phyloP scores from a whole-genome alignment of 2,888 invertebrate genomes.

The Liodrosophila aerea region DNA sequence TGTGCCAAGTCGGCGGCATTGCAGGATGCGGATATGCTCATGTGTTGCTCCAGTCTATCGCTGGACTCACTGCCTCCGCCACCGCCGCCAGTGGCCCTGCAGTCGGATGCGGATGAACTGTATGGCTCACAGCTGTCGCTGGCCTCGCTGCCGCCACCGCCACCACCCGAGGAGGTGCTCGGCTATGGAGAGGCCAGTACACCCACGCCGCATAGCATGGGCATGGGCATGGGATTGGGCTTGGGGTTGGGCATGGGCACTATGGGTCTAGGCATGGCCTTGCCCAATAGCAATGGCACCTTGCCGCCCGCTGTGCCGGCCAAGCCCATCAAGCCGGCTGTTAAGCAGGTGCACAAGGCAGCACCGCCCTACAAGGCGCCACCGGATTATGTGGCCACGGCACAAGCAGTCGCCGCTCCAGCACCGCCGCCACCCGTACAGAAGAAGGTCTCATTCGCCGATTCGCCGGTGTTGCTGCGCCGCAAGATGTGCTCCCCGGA shows the following conservation, averaged over 20 bases:
- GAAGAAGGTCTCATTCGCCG: constrained; percentile 82
- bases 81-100: constrained; percentile 88
- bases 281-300: constrained; percentile 66
- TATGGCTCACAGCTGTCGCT: constrained; percentile 88
- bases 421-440: constrained; percentile 56
- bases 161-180: constrained; percentile 82
- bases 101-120: constrained; percentile 79
- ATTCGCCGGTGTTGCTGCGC: constrained; percentile 82
- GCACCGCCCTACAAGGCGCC: constrained; percentile 83
- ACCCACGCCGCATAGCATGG: constrained; percentile 37
- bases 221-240: constrained; percentile 24
- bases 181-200: constrained; percentile 41
- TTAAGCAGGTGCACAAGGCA: constrained; percentile 64
- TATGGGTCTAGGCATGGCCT: too few species aligned
- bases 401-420: constrained; percentile 32
- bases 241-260: constrained; percentile 4
- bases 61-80: constrained; percentile 92
- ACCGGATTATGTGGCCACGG: constrained; percentile 81
- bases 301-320: constrained; percentile 77
- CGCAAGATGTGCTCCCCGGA: constrained; percentile 83
- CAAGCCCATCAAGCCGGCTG: constrained; percentile 78
- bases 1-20: constrained; percentile 56
- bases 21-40: constrained; percentile 64
- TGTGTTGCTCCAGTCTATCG: constrained; percentile 90
- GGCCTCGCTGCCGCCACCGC: constrained; percentile 89